Base-by-base conservation (phyloP, 92 coral and sea anemone species). In the Porites divaricata region DNA sequence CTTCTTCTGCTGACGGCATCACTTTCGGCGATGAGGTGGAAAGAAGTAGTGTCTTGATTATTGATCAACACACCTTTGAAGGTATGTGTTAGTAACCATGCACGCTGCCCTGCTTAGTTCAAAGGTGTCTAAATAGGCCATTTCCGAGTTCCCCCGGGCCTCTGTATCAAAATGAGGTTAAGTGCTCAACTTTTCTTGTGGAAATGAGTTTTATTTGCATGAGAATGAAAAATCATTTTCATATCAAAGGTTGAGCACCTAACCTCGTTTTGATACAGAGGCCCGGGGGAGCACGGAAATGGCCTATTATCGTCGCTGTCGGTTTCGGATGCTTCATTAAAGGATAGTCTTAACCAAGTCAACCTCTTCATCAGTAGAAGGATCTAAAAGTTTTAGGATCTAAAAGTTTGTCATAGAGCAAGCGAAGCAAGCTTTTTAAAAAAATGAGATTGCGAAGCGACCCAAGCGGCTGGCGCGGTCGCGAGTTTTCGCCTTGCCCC, bases 51-150 rank as follows among this genome's bases (percentile, higher is more conserved):
- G 82, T 96, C 74, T 81, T 96, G 76, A 82, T 96, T 63, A 72
- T 96, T 63, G 99, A 96, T 70, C 99, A 96, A 75, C 98, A 96
- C 93, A 96, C 98, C 17, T 96, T 96, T 81, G 98, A 96, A 94
- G 98, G 98, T 95, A 59, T 13, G 56, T 1, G 17, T 49, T 41
- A 28, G 25, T 35, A 13, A 70, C 74, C 45, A 4, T 35, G 7
- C 6, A 35, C 41, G 0, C 13, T 24, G 14, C 72, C 25, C 2
- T 57, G 62, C 62, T 57, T 57, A 57, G 15, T 12, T 35, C 45
- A 35, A 5, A 35, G 45, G 45, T 35, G 45, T 35, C 45, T 4
- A 35, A 35, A 35, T n/a, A n/a, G n/a, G n/a, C n/a, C n/a, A n/a
- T n/a, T n/a, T n/a, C n/a, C n/a, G n/a, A n/a, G n/a, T n/a, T n/a